Conservation (phyloP, 2,888 invertebrate genomes). For the Trichogramma dendrolimi region DNA sequence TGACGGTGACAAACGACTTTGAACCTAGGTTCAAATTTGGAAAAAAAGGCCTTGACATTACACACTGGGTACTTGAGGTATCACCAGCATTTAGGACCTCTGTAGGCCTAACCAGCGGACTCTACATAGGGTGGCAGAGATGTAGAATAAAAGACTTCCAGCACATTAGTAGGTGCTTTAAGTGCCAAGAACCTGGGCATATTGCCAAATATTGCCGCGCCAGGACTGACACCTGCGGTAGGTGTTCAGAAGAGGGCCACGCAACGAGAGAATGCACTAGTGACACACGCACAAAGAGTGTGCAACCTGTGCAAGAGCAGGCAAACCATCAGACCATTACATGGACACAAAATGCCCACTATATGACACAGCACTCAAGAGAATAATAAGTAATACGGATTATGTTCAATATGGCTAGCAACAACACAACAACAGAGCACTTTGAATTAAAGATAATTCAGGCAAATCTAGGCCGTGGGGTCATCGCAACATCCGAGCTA, state of each 20-base stretch:
- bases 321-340: too few relatives aligned
- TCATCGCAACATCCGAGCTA: neutral
- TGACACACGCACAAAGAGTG: neutral
- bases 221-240: neutral
- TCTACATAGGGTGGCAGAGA: neutral
- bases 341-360: neutral
- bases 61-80: constrained; percentile 3
- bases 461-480: neutral
- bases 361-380: neutral
- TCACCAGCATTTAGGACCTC: neutral
- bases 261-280: neutral
- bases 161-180: neutral
- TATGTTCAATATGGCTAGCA: neutral
- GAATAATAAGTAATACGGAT: neutral
- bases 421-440: too few relatives aligned
- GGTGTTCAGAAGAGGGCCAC: neutral
- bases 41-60: too few relatives aligned
- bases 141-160: neutral
- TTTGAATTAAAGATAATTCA: neutral
- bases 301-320: too few relatives aligned
- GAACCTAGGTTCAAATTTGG: too few relatives aligned
- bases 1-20: too few relatives aligned
- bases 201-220: neutral
- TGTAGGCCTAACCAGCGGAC: neutral
- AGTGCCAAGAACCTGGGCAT: constrained; percentile 5